Evolutionary conservation across 1,140 invertebrate genomes (phyloP).

Genomic region (Ips nitidus): DNA sequence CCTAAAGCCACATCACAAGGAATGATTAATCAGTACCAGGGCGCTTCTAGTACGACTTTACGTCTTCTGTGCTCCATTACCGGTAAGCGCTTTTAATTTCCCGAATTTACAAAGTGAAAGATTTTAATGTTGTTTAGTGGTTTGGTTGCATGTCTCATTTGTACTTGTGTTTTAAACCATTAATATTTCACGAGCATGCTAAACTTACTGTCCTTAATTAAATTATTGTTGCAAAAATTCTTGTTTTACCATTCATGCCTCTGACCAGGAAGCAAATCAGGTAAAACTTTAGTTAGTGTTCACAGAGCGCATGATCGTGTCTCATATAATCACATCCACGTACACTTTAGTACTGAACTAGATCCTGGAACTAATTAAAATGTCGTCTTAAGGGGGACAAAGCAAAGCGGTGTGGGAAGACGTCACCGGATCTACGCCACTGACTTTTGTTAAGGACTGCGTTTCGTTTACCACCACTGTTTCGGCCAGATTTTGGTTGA

Average conservation of each 20-base stretch:
- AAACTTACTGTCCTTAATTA: too few relatives aligned
- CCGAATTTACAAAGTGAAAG: conserved; percentile 4
- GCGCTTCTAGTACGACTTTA: conserved; percentile 74
- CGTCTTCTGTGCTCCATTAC: conserved; percentile 92
- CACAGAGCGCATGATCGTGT: conserved; percentile 25
- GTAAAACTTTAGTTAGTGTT: conserved; percentile 51
- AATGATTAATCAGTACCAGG: conserved; percentile 87
- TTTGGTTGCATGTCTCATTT: not conserved
- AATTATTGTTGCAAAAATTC: conserved; percentile 49
- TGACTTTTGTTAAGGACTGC: conserved; percentile 94
- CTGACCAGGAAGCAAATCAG: conserved; percentile 53
- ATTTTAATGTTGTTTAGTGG: not conserved
- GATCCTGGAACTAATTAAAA: too few relatives aligned
- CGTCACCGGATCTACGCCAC: conserved; percentile 91
- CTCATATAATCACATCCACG: not conserved
- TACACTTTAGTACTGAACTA: too few relatives aligned
- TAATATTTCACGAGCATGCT: too few relatives aligned
- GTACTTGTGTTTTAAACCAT: too few relatives aligned
- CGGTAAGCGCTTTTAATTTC: conserved; percentile 60
- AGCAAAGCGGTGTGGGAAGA: conserved; percentile 97
- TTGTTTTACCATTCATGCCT: conserved; percentile 53
- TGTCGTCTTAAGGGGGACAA: conserved; percentile 71
- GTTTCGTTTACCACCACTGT: conserved; percentile 97
- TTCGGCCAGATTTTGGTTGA: conserved; percentile 95
- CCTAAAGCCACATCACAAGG: conserved; percentile 83